phyloP scores from a whole-genome alignment of 2,888 invertebrate species.

The Drosophila gaucha region DNA sequence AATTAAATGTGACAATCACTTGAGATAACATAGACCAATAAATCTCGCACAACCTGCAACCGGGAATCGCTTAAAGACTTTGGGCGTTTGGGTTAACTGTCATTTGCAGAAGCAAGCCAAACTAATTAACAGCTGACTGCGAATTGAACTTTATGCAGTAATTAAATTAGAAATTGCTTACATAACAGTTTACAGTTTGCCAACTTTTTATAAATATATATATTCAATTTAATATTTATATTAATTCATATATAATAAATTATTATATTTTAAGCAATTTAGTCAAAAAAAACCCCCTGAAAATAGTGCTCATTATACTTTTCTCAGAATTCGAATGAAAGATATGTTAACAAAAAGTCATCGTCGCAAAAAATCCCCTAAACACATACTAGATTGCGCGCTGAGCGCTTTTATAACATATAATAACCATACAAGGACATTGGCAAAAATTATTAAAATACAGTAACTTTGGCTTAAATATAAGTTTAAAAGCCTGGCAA shows the following conservation, averaged over 20 bases:
- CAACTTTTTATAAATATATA: too few species aligned
- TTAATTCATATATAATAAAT: too few species aligned
- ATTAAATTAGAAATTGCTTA: not conserved
- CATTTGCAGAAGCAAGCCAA: conserved; percentile 13
- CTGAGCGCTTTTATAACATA: too few species aligned
- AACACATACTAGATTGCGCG: not conserved
- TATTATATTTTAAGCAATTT: too few species aligned
- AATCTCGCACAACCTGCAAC: conserved; percentile 12
- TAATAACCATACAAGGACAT: not conserved
- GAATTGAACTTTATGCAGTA: conserved; percentile 3
- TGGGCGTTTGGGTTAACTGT: not conserved
- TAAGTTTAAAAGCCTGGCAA: too few species aligned
- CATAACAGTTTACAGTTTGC: not conserved
- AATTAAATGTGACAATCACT: conserved; percentile 37
- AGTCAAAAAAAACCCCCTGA: too few species aligned
- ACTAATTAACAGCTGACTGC: conserved; percentile 15
- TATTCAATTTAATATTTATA: not conserved
- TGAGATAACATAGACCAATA: conserved; percentile 31
- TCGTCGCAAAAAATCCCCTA: not conserved
- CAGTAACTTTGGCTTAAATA: too few species aligned
- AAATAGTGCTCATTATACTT: not conserved
- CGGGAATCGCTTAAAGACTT: not conserved
- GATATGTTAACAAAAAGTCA: too few species aligned
- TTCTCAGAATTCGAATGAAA: not conserved
- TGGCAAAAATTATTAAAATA: too few species aligned